Percentiles rank a stretch among this genome's conserved stretches.
Evolutionary conservation across 2,888 invertebrate genomes (phyloP).

Genomic region (Carterocephalus palaemon): DNA sequence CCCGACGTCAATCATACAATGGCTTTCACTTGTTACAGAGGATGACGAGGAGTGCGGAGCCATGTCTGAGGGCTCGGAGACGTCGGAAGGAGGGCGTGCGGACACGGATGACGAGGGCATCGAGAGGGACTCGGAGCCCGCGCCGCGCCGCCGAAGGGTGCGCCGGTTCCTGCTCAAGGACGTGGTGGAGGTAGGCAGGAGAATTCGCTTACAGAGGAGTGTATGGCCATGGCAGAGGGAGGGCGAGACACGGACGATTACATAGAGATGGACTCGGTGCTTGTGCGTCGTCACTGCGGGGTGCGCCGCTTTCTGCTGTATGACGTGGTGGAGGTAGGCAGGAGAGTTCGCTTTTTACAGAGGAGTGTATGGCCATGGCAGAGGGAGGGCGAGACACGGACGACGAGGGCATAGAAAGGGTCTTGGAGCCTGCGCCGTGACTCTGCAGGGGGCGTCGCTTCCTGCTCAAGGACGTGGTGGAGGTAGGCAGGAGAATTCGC

Average conservation of each 20-base stretch:
- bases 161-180: constrained; percentile 74
- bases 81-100: constrained; percentile 64
- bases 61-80: constrained; percentile 66
- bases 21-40: constrained; percentile 45
- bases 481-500: too few species aligned
- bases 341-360: constrained; percentile 45
- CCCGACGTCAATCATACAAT: too few species aligned
- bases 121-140: constrained; percentile 86
- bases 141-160: constrained; percentile 64
- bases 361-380: constrained; percentile 60
- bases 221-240: too few species aligned
- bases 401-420: constrained; percentile 94
- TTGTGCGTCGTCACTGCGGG: too few species aligned
- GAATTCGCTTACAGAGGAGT: too few species aligned
- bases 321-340: too few species aligned
- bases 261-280: too few species aligned
- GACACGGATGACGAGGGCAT: constrained; percentile 91
- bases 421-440: constrained; percentile 80
- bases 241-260: too few species aligned
- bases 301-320: constrained; percentile 71
- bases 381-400: constrained; percentile 77
- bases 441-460: constrained; percentile 64
- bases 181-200: constrained; percentile 81
- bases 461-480: constrained; percentile 78
- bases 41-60: constrained; percentile 66